Base-by-base conservation (phyloP, 2,888 invertebrate species). In the Metalampra italica region DNA sequence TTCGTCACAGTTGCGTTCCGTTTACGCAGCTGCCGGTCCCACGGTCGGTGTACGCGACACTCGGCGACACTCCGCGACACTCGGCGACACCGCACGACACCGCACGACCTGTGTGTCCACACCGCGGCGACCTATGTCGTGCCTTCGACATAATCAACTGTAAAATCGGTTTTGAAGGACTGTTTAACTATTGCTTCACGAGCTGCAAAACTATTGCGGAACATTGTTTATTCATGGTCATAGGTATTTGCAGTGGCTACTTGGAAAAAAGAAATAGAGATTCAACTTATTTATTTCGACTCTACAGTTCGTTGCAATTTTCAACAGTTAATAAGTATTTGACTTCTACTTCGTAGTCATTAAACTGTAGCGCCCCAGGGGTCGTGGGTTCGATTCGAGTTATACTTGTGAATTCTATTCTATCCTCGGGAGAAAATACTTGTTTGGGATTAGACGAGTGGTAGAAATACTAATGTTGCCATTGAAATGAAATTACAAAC, bases 1-100 rank as follows among this genome's bases (percentile, higher is more conserved):
- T 89, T 82, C 49, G 82, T 74, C 62, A 75, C 82, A 79, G 86
- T 85, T 80, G 81, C 84, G 78, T 85, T 76, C 74, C 69, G 79
- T 77, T 80, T 76, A 77, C 79, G 80, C 79, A 75, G 82, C 68
- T 66, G 65, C 54, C 59, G 68, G 78, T 87, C 88, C 86, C 88
- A 87, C 87, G 87, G 82, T 82, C 72, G 60, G 63, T 63, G 61
- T 7, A 11, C 37, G 62, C 60, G 55, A 57, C 55, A 58, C 56
- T 12, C 53, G 55, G 55, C 51, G 56, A 57, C 55, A 59, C 57
- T 64, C 54, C 52, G 58, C 60, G 61, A 61, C 67, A 39, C 49
- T 43, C 8, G 8, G 46, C 50, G 56, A 58, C 56, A 60, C 59
- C 64, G 30, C 29, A 30, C 47, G 49, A 45, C 53, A 48, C n/a